These are phyloP conservation scores for Apistogramma diplotaenia DNA, from an alignment of 2,113 vertebrate genomes.

Conservation along the genomic window DNA sequence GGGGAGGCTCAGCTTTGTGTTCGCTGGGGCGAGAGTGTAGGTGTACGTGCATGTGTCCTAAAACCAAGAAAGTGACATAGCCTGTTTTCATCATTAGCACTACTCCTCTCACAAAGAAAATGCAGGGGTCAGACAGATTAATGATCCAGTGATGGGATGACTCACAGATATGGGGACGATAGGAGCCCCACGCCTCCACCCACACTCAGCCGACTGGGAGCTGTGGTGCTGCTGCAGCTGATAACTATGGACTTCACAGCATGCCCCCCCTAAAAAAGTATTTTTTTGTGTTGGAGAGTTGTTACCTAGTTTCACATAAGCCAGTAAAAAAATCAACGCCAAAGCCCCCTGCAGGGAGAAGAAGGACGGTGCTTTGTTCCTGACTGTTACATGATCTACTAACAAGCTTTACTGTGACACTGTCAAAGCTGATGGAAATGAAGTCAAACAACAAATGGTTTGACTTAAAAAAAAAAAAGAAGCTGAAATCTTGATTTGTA, in stretches of 20 bases:
- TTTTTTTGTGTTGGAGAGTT: constrained; percentile 35
- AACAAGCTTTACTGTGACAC: constrained; percentile 41
- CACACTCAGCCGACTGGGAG: constrained; percentile 35
- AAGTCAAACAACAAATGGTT: not conserved
- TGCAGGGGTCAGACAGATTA: constrained; percentile 62
- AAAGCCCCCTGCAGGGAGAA: constrained; percentile 27
- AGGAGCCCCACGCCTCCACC: constrained; percentile 38
- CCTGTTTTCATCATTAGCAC: constrained; percentile 52
- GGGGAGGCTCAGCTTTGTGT: constrained; percentile 23
- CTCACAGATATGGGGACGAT: constrained; percentile 60
- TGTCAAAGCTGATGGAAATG: constrained; percentile 1
- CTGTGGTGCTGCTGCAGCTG: constrained; percentile 12
- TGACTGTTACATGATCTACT: constrained; percentile 28
- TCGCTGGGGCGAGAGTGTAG: not conserved
- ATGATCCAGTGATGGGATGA: constrained; percentile 61
- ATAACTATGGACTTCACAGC: constrained; percentile 24
- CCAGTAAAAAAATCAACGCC: constrained; percentile 23
- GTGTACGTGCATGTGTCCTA: constrained; percentile 16
- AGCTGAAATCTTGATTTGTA: not conserved
- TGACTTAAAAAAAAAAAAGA: not conserved
- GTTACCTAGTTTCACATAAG: constrained; percentile 43
- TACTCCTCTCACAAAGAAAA: constrained; percentile 51
- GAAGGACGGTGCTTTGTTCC: constrained; percentile 30
- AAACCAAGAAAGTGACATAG: constrained; percentile 36
- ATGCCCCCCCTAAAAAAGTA: not conserved